Evolutionary conservation across 2,888 invertebrate genomes (phyloP), one percentile per base, ranked within the genome.

Genomic region (Troides oblongomaculatus): DNA sequence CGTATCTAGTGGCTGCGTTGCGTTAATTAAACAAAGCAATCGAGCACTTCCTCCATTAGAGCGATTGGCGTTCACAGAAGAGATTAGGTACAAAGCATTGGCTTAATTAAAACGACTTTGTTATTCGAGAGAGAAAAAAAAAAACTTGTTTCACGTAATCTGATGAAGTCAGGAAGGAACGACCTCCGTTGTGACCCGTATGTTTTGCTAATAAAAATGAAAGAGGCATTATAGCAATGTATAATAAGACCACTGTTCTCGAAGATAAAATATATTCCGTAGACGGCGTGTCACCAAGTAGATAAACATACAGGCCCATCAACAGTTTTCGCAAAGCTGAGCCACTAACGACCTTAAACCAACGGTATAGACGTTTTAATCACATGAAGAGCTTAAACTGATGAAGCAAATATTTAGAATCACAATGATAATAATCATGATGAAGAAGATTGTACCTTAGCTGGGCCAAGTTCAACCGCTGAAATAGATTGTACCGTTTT

Each of bases 211-310:
- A 85, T 85, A 87, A 86, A 86, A 86, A 84, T 84, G 79, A 88
- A 86, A 79, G 84, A 80, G 81, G 82, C 86, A 78, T 84, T 88
- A 82, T 70, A 76, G 73, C 72, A 66, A 43, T 21, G 68, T 71
- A 84, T 80, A 86, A 83, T 76, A 76, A 76, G n/a, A 43, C 65
- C 75, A 80, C 79, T 89, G 84, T 85, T 79, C 67, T 69, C 25
- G 36, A 23, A 72, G 84, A 86, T 85, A 85, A 84, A 73, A 71
- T 74, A 72, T 77, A 77, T 76, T 76, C 72, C 76, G 87, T 84
- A 92, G 92, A 92, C 91, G 81, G 91, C 90, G 65, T 89, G 91
- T 90, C 91, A 90, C 92, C 92, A 79, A 64, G 72, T 87, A 86
- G 87, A 88, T 85, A 77, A 73, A 72, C 73, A 74, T 75, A 56